Conservation (phyloP, 2,888 invertebrate genomes). For the Chorisops tibialis region DNA sequence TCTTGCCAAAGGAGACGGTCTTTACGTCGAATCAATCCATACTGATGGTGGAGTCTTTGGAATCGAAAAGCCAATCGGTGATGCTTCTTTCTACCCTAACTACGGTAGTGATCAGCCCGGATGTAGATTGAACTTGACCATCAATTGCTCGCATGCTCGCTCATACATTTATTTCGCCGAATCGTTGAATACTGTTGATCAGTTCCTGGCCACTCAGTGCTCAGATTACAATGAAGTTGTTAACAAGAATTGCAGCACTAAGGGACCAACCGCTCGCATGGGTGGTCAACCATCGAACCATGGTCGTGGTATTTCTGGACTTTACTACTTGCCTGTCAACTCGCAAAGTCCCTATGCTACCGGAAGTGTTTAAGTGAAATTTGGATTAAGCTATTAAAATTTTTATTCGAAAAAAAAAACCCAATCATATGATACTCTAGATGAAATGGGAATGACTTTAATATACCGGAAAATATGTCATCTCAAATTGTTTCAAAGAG, state of each 20-base stretch:
- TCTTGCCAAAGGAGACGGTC: constrained; percentile 33
- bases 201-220: not conserved
- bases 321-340: constrained; percentile 24
- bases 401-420: too few relatives aligned
- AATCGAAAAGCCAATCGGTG: constrained; percentile 32
- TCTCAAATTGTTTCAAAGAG: too few relatives aligned
- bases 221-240: not conserved
- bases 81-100: too few relatives aligned
- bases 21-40: too few relatives aligned
- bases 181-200: constrained; percentile 4
- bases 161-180: constrained; percentile 30
- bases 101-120: constrained; percentile 39
- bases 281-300: constrained; percentile 29
- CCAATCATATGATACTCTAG: too few relatives aligned
- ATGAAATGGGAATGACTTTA: too few relatives aligned
- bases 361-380: constrained; percentile 15
- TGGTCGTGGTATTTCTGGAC: constrained; percentile 15
- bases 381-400: too few relatives aligned
- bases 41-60: constrained; percentile 36
- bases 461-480: too few relatives aligned
- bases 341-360: constrained; percentile 18
- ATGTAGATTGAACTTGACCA: constrained; percentile 32
- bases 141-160: constrained; percentile 30
- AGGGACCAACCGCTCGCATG: constrained; percentile 29
- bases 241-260: not conserved